Evolutionary conservation across 2,797 vertebrate species (phyloP), one percentile per base, ranked within the genome.

Genomic region (Aeoliscus strigatus): DNA sequence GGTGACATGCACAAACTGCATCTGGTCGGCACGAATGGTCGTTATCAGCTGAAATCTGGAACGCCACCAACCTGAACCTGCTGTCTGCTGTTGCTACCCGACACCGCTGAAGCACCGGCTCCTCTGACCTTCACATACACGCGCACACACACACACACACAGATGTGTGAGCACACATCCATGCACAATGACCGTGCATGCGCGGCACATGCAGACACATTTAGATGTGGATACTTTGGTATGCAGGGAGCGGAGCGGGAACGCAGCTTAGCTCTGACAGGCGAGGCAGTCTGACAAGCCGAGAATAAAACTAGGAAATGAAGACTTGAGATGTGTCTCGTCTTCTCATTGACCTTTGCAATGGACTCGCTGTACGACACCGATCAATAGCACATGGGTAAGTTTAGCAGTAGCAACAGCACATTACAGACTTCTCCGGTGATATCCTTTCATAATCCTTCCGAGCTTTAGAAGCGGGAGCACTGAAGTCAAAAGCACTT

Each of bases 251-350:
- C 35, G 43, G 57, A 71, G 52, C 44, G 41, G 51, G 69, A 64
- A 66, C 34, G 40, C 56, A 73, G 71, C 66, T 74, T 67, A 63
- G 52, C 64, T 80, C 54, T 70, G 75, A 81, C 79, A 80, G 66
- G 65, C 52, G 15, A 66, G 66, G 68, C 66, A 51, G 66, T 54
- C 79, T 83, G 81, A 85, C 81, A 80, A 60, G 78, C 66, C 66
- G 35, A 71, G 79, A 86, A 83, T 81, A 80, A 83, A 82, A 81
- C 70, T 51, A 61, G 62, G 75, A 82, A 82, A 81, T 73, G 64
- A 82, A 75, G 77, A 71, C 72, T 74, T 81, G 81, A 78, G 61
- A 63, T 41, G 60, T 41, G 62, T 58, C 73, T 77, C 45, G 32
- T 77, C 73, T 80, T 75, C 49, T 70, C 63, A 64, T 71, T 80